Conservation (phyloP, 2,797 vertebrate species). For the Petrocephalus schoutedeni region DNA sequence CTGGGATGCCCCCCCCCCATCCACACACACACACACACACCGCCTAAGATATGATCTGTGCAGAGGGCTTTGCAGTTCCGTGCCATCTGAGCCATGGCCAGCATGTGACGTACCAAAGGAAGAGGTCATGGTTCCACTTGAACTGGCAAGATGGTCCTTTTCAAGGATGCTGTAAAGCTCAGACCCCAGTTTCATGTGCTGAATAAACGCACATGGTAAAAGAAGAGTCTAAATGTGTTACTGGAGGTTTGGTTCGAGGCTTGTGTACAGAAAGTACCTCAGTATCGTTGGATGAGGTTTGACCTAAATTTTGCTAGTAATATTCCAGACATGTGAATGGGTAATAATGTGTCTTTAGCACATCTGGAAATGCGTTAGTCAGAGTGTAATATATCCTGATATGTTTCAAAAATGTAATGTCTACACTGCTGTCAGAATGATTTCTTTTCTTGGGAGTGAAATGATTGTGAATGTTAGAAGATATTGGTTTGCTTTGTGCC, state of each 20-base stretch:
- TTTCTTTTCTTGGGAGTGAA: background rate
- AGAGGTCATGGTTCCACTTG: background rate
- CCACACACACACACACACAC: background rate
- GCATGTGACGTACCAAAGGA: background rate
- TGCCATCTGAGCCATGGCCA: background rate
- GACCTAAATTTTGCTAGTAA: constrained; percentile 7
- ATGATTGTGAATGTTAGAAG: background rate
- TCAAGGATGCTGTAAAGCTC: background rate
- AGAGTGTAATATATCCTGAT: background rate
- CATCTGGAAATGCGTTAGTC: background rate
- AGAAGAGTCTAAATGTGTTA: background rate
- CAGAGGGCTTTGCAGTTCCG: background rate
- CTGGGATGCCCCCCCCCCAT: background rate
- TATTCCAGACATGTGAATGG: background rate
- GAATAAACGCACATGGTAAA: background rate
- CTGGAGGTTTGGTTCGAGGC: background rate
- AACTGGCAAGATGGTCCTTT: background rate
- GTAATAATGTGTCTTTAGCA: background rate
- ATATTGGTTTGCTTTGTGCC: background rate
- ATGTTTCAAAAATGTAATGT: background rate
- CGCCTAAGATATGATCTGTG: background rate
- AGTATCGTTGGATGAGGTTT: background rate
- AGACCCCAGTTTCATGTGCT: background rate
- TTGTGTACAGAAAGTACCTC: background rate
- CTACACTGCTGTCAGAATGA: background rate